Evolutionary conservation across 2,113 vertebrate species (phyloP), one percentile per base, ranked within the genome.

Genomic region (Cacatua alba): DNA sequence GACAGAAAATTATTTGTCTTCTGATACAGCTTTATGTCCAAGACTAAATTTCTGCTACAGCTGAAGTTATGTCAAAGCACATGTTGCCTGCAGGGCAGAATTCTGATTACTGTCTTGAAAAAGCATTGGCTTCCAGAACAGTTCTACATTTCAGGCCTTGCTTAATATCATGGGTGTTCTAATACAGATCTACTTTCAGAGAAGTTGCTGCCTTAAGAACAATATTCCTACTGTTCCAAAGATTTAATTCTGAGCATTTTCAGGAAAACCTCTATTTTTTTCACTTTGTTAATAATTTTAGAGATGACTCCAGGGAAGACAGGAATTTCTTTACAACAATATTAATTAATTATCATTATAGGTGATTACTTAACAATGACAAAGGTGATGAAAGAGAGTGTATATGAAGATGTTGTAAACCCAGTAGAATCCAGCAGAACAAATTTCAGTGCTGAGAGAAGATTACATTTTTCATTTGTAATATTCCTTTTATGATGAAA

Each of bases 1-100:
- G 55, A 75, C 28, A 82, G n/a, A 89, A 92, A 91, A 89, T 69
- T 8, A 49, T 71, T 79, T 94, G 82, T 88, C 31, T 77, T 82
- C 75, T 74, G 28, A 39, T 52, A 52, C 1, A 1, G 17, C 39
- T 87, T 17, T 37, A 16, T 77, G 41, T 90, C 59, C 59, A 77
- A 44, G 67, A 69, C 37, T 68, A 76, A 70, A 88, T 85, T 70
- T 72, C 49, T 88, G n/a, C n/a, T 65, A 37, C 31, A 29, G 13
- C 15, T 0, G 0, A 92, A 86, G 17, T 67, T 46, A 37, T 39
- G 64, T n/a, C 46, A 77, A 67, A 12, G 6, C 24, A 51, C 5
- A 4, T 48, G 11, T 11, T 90, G 29, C n/a, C 81, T 88, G 46
- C 46, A 59, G 46, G 53, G 53, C 20, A 81, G 29, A 81, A 65